A percentile compares a stretch with the other conserved stretches of the same genome.
Conservation (phyloP, 1,140 invertebrate genomes). For the Drosophila malerkotliana region DNA sequence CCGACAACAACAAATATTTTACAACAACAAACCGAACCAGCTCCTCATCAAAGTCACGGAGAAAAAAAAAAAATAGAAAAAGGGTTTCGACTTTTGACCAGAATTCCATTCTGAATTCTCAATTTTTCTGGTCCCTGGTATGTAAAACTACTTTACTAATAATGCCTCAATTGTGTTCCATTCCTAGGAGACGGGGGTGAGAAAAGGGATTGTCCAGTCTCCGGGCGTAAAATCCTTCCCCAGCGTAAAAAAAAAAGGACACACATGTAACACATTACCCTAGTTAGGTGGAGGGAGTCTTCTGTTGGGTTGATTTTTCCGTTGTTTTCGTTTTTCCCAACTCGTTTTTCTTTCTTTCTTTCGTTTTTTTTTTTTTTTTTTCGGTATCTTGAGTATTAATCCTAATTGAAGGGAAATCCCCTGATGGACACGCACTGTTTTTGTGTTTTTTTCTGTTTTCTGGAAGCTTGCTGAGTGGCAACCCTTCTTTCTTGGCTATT, state of each 20-base stretch:
- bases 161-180: constrained; percentile 79
- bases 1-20: constrained; percentile 11
- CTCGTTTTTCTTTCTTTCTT: constrained; percentile 20
- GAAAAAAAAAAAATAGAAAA: constrained; percentile 7
- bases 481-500: constrained; percentile 22
- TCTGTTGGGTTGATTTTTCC: constrained; percentile 27
- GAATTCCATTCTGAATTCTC: constrained; percentile 22
- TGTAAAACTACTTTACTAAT: constrained; percentile 80
- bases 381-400: constrained; percentile 80
- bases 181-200: constrained; percentile 23
- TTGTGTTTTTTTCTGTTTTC: constrained; percentile 35
- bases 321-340: constrained; percentile 20
- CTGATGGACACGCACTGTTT: constrained; percentile 68
- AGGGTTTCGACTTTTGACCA: constrained; percentile 28
- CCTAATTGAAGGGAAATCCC: constrained; percentile 82
- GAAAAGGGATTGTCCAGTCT: constrained; percentile 30
- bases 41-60: constrained; percentile 66
- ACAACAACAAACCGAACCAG: constrained; percentile 8
- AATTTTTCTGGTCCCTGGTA: constrained; percentile 21
- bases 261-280: constrained; percentile 69
- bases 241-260: constrained; percentile 12
- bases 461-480: constrained; percentile 13
- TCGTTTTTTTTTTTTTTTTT: constrained; percentile 15
- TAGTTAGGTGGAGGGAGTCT: constrained; percentile 49
- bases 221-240: too few relatives aligned